These are phyloP conservation scores for Seriola quinqueradiata DNA, from an alignment of 2,113 vertebrate species.

Conservation along the genomic window DNA sequence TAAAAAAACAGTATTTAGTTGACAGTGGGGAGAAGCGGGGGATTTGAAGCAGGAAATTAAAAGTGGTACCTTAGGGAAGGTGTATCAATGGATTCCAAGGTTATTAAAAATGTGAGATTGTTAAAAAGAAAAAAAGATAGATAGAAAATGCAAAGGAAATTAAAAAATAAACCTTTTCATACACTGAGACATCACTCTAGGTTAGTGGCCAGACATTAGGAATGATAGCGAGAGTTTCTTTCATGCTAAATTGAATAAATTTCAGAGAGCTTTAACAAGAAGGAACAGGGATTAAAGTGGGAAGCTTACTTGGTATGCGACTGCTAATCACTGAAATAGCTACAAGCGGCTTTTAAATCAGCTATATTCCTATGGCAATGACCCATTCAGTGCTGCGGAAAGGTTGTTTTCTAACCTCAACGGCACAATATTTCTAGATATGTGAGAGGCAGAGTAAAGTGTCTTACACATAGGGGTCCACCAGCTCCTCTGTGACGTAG, in stretches of 20 bases:
- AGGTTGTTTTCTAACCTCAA: background rate
- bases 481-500: slow-evolving; percentile 95
- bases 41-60: slow-evolving; percentile 48
- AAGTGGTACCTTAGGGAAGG: slow-evolving; percentile 4
- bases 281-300: slow-evolving; percentile 38
- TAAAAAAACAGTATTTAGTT: background rate
- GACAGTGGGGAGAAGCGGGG: background rate
- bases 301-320: slow-evolving; percentile 38
- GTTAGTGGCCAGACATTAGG: background rate
- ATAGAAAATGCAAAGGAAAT: slow-evolving; percentile 25
- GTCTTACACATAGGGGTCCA: slow-evolving; percentile 91
- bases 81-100: slow-evolving; percentile 17
- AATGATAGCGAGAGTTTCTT: slow-evolving; percentile 3
- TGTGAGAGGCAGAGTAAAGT: background rate
- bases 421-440: background rate
- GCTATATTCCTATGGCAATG: background rate
- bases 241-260: slow-evolving; percentile 13
- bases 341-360: slow-evolving; percentile 20
- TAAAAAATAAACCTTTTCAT: slow-evolving; percentile 32
- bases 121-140: background rate
- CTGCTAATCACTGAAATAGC: slow-evolving; percentile 39
- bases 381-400: background rate
- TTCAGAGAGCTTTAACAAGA: slow-evolving; percentile 33
- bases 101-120: slow-evolving; percentile 18
- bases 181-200: background rate